Base-by-base conservation (phyloP, 2,113 vertebrate species). In the Gallinago jamesoni region DNA sequence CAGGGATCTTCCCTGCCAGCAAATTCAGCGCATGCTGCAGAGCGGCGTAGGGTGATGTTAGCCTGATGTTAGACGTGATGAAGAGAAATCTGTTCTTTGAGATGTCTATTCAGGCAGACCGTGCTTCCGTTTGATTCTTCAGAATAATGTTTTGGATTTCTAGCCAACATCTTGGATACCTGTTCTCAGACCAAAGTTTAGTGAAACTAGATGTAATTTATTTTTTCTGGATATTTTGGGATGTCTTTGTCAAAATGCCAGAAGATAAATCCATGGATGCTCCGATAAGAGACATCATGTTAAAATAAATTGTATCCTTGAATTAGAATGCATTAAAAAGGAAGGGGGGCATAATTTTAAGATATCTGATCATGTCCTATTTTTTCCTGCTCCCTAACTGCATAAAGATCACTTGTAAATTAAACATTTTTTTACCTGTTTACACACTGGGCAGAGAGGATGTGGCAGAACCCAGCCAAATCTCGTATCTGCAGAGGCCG, bases 31-130 rank as follows among this genome's bases (percentile, higher is more conserved):
- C n/a, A 10, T 6, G n/a, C 41, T 16, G 21, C 28, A 35, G 72
- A 59, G 33, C 2, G 43, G 23, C 30, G 41, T 2, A 10, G 50
- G 53, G 39, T 77, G 59, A 4, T 33, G 64, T 7, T 39, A 55
- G 57, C 14, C 7, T 4, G 20, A n/a, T n/a, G n/a, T n/a, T n/a
- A n/a, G n/a, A 67, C 28, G 3, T 0, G 0, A 5, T n/a, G 77
- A 5, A 22, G 45, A 8, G 5, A 56, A 63, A 27, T n/a, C 20
- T 5, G 8, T 15, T 67, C 75, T 43, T 9, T 45, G 50, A 62
- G 31, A 3, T 1, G 3, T 18, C 78, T 73, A 4, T 72, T 47
- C 72, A 39, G 75, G 64, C 12, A 57, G 37, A 48, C 5, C 41
- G 28, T 23, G 17, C 37, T 59, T 41, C 87, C 39, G 18, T 24